phyloP scores from a whole-genome alignment of 2,113 vertebrate species.

The Ptyas mucosa region DNA sequence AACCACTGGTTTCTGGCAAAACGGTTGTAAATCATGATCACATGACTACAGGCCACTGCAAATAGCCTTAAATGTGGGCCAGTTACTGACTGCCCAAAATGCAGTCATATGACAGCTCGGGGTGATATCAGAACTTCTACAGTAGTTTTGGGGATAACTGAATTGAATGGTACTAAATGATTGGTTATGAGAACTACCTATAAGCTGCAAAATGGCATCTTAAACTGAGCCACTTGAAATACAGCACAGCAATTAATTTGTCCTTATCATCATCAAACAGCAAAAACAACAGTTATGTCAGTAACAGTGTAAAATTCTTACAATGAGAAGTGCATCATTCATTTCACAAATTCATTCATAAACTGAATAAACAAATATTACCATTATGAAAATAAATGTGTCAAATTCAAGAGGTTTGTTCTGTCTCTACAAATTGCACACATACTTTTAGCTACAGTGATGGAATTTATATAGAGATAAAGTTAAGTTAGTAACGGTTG shows the following conservation, averaged over 20 bases:
- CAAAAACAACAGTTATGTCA: background rate
- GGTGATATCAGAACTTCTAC: background rate
- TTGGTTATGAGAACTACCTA: background rate
- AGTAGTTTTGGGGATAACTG: background rate
- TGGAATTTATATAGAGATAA: conserved; percentile 6
- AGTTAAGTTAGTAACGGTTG: background rate
- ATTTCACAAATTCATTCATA: background rate
- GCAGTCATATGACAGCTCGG: background rate
- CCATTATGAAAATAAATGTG: background rate
- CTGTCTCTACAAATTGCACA: background rate
- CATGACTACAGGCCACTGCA: background rate
- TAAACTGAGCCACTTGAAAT: conserved; percentile 52
- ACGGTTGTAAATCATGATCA: background rate
- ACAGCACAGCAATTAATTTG: conserved; percentile 20
- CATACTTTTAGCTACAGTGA: background rate
- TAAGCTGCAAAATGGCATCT: conserved; percentile 35
- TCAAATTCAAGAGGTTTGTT: background rate
- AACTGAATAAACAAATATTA: background rate
- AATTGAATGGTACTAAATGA: background rate
- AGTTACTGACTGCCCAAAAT: background rate
- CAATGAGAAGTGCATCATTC: background rate
- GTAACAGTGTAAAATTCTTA: background rate
- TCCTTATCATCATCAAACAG: background rate
- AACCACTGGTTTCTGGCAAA: background rate
- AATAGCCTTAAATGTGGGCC: background rate